Evolutionary conservation across 2,888 invertebrate species (phyloP).

Genomic region (Tenthredo amoena): DNA sequence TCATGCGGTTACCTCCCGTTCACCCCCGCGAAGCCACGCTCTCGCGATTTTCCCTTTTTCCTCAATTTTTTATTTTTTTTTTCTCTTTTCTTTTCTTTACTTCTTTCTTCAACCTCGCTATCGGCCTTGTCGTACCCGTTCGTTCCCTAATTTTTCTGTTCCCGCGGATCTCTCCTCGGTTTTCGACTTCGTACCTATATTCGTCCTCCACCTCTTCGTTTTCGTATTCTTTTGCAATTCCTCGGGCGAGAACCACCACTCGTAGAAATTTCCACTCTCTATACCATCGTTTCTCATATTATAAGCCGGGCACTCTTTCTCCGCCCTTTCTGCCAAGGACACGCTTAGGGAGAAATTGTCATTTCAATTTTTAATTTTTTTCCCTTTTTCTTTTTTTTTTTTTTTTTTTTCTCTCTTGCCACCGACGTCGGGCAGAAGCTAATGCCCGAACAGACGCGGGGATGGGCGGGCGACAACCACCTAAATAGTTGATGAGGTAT

Average conservation of each 20-base stretch:
- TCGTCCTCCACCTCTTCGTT: neutral
- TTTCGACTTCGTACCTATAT: neutral
- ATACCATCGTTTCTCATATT: slow-evolving; percentile 45
- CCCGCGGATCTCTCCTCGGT: slow-evolving; percentile 1
- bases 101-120: slow-evolving; percentile 15
- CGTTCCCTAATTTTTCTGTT: slow-evolving; percentile 38
- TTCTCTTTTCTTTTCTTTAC: neutral
- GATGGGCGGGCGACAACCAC: slow-evolving; percentile 53
- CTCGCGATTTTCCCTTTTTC: slow-evolving; percentile 42
- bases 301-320: slow-evolving; percentile 46
- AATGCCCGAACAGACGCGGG: slow-evolving; percentile 51
- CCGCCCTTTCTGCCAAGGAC: slow-evolving; percentile 54
- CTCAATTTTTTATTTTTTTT: slow-evolving; percentile 28
- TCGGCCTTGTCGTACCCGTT: slow-evolving; percentile 41
- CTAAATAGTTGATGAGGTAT: slow-evolving; percentile 67
- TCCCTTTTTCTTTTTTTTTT: slow-evolving; percentile 64
- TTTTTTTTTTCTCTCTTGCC: slow-evolving; percentile 52
- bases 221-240: neutral
- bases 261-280: neutral
- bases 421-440: slow-evolving; percentile 58
- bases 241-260: slow-evolving; percentile 16
- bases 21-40: neutral
- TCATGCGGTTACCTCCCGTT: slow-evolving; percentile 53
- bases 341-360: slow-evolving; percentile 66
- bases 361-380: slow-evolving; percentile 71